Percentiles rank a stretch among this genome's conserved stretches.
Evolutionary conservation across 2,797 vertebrate genomes (phyloP).

Genomic region (Tauraco hartlaubi): DNA sequence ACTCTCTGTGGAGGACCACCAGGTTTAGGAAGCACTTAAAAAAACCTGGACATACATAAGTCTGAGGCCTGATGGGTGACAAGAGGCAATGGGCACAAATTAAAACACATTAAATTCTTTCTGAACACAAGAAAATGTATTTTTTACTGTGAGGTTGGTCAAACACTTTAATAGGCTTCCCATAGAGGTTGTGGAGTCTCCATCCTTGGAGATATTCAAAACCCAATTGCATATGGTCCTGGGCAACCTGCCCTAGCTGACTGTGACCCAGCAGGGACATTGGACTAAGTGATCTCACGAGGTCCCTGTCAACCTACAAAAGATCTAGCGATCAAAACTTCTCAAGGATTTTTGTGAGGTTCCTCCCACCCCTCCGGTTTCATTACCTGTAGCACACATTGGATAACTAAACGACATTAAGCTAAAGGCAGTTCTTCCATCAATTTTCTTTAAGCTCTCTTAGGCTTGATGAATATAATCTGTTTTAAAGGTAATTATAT

Average conservation of each 20-base stretch:
- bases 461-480: not conserved
- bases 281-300: not conserved
- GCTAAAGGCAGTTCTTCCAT: not conserved
- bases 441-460: not conserved
- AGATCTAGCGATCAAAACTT: not conserved
- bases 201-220: not conserved
- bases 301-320: not conserved
- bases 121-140: not conserved
- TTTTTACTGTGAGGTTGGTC: not conserved
- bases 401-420: not conserved
- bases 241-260: not conserved
- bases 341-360: not conserved
- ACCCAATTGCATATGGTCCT: not conserved
- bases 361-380: not conserved
- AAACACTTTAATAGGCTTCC: not conserved
- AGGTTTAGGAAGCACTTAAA: not conserved
- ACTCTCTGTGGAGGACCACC: not conserved
- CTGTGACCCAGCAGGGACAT: not conserved
- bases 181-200: not conserved
- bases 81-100: not conserved
- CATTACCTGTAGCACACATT: not conserved
- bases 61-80: not conserved
- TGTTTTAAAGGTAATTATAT: constrained; percentile 24
- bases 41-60: not conserved
- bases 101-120: not conserved